Conservation (phyloP, 2,113 vertebrate genomes). For the Ahaetulla prasina region DNA sequence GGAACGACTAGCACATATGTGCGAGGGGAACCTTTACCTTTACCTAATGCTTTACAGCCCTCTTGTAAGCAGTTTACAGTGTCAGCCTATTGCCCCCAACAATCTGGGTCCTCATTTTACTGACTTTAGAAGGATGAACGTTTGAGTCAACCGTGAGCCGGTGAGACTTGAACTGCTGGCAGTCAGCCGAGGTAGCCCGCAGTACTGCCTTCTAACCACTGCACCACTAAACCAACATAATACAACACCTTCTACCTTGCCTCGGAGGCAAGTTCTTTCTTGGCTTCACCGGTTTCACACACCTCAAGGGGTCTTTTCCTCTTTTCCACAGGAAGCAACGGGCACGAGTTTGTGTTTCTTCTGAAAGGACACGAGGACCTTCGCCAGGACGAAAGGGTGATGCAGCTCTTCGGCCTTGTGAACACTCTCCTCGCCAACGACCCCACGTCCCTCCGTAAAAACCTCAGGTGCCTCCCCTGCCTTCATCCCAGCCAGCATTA, state of each 20-base stretch:
- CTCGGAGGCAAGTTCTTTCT: not conserved
- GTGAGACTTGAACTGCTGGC: no score
- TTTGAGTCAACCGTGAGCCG: no score
- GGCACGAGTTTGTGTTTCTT: slow-evolving; percentile 98
- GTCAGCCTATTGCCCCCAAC: no score
- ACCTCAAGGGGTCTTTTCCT: not conserved
- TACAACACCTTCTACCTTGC: not conserved
- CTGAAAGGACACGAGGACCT: slow-evolving; percentile 97
- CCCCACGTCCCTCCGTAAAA: slow-evolving; percentile 96
- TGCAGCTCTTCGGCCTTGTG: slow-evolving; percentile 97
- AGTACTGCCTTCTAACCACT: no score
- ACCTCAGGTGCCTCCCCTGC: slow-evolving; percentile 79
- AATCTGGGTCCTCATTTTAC: no score
- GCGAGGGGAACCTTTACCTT: no score
- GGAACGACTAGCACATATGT: no score
- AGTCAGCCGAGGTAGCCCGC: no score
- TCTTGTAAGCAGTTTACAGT: no score
- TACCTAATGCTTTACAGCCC: no score
- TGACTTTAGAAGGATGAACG: no score
- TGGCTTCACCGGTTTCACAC: not conserved
- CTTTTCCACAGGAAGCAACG: slow-evolving; percentile 86
- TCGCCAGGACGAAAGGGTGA: slow-evolving; percentile 94
- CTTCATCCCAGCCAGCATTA: not conserved
- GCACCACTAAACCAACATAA: not conserved
- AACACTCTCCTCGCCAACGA: slow-evolving; percentile 97